Conservation (phyloP, 2,888 invertebrate species). For the Laothoe populi region DNA sequence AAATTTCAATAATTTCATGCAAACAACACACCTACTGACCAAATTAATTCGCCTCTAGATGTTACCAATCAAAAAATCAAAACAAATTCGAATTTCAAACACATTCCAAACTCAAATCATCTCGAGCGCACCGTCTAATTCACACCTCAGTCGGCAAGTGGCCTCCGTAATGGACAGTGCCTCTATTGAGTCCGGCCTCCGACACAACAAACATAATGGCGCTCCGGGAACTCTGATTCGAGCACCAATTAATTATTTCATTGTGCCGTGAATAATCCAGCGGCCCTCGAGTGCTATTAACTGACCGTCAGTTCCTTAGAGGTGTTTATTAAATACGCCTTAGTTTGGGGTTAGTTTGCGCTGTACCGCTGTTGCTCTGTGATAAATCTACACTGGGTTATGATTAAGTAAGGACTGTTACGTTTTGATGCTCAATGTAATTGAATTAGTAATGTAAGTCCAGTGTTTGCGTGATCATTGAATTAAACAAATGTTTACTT, state of each 20-base stretch:
- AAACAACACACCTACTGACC: conserved; percentile 11
- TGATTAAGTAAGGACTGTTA: neutral
- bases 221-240: conserved; percentile 68
- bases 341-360: conserved; percentile 59
- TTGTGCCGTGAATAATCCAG: conserved; percentile 71
- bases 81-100: conserved; percentile 36
- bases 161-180: conserved; percentile 67
- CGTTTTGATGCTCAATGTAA: neutral
- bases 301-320: conserved; percentile 79
- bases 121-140: conserved; percentile 58
- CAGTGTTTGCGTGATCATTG: neutral
- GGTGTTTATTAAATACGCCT: conserved; percentile 77
- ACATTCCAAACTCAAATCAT: conserved; percentile 54
- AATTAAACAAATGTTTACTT: no score
- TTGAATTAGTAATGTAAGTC: neutral
- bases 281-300: conserved; percentile 76
- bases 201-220: conserved; percentile 56
- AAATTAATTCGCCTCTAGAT: neutral
- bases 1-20: neutral
- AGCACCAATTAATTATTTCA: conserved; percentile 83
- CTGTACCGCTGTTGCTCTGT: conserved; percentile 33
- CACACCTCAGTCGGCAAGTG: conserved; percentile 67
- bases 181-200: conserved; percentile 55
- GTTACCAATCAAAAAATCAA: conserved; percentile 6
- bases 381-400: conserved; percentile 15